These are phyloP conservation scores for Elephas maximus DNA, from an alignment of 2,113 vertebrate genomes.

Conservation along the genomic window DNA sequence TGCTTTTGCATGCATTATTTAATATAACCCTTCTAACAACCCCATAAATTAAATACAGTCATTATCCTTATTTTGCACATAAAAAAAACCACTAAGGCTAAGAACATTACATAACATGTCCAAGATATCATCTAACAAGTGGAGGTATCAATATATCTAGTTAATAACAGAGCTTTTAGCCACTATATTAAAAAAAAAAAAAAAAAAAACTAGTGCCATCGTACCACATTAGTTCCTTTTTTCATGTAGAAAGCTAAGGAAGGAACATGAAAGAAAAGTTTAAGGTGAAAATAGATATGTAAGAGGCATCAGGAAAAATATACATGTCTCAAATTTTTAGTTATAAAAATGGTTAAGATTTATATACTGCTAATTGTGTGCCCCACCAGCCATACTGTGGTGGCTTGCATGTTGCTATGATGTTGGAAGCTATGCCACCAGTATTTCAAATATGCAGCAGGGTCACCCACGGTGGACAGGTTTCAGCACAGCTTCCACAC, in stretches of 20 bases:
- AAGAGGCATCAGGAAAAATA: background rate
- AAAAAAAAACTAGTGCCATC: too few relatives aligned
- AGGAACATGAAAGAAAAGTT: background rate
- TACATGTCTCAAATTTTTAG: too few relatives aligned
- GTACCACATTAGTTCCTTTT: background rate
- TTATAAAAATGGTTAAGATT: background rate
- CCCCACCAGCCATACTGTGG: background rate
- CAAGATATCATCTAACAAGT: background rate
- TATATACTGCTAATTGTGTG: background rate
- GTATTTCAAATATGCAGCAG: background rate
- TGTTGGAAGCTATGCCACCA: background rate
- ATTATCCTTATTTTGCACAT: background rate
- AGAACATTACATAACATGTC: background rate
- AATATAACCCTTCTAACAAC: background rate
- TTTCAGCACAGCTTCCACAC: background rate
- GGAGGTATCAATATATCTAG: background rate
- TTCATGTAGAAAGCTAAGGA: background rate
- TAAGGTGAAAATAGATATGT: background rate
- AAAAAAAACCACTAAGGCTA: conserved; percentile 38
- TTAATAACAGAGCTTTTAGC: conserved; percentile 28
- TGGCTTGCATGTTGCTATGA: background rate
- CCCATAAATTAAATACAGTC: background rate
- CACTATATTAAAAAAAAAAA: background rate
- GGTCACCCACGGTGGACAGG: background rate
- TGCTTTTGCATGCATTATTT: background rate